Conservation (phyloP, 1,140 invertebrate genomes). For the Drosophila neocordata region DNA sequence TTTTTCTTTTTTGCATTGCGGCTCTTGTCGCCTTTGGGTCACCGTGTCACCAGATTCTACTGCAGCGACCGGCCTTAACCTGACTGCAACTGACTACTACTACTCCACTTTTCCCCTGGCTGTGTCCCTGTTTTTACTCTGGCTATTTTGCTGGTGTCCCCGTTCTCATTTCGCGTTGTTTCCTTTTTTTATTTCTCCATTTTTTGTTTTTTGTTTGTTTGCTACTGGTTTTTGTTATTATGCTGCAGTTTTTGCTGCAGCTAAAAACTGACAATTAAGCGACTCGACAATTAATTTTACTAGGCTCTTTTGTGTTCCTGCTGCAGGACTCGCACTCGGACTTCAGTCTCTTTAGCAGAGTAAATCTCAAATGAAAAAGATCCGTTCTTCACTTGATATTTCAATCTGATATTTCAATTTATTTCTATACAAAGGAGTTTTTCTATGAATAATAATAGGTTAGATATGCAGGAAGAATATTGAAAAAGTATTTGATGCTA, state of each 20-base stretch:
- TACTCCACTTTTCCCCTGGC: slow-evolving; percentile 8
- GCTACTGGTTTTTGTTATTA: slow-evolving; percentile 44
- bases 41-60: slow-evolving; percentile 45
- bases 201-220: slow-evolving; percentile 19
- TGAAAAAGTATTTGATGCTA: too few relatives aligned
- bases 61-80: slow-evolving; percentile 37
- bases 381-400: neutral
- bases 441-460: too few relatives aligned
- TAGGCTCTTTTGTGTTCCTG: slow-evolving; percentile 14
- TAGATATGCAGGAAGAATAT: too few relatives aligned
- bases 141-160: slow-evolving; percentile 13
- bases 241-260: slow-evolving; percentile 55
- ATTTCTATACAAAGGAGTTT: neutral
- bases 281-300: slow-evolving; percentile 48
- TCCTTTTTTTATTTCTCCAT: neutral
- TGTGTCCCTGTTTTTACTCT: slow-evolving; percentile 9
- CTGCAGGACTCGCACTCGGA: slow-evolving; percentile 2
- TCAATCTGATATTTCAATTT: neutral
- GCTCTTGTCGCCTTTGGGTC: slow-evolving; percentile 64
- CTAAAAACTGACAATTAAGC: slow-evolving; percentile 52
- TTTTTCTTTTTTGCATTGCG: slow-evolving; percentile 36
- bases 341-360: neutral
- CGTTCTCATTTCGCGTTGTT: slow-evolving; percentile 26
- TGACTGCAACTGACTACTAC: slow-evolving; percentile 4
- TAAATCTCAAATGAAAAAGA: neutral